These are phyloP conservation scores for Rhingia rostrata DNA, from an alignment of 2,888 invertebrate species.

Conservation along the genomic window DNA sequence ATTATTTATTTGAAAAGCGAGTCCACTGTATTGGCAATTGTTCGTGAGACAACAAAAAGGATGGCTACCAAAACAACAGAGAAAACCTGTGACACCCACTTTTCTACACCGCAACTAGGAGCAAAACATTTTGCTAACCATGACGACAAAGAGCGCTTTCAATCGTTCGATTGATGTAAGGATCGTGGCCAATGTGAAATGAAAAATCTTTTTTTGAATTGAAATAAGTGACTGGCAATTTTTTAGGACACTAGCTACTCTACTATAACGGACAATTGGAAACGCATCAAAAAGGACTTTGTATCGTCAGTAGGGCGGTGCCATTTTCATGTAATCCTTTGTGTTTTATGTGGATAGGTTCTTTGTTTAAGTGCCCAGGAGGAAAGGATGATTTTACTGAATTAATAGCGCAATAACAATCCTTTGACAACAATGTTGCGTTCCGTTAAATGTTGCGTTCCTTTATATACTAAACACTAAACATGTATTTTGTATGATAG, in stretches of 20 bases:
- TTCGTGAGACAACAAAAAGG: constrained; percentile 60
- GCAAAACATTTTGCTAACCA: constrained; percentile 22
- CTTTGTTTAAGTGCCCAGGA: constrained; percentile 42
- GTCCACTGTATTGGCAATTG: constrained; percentile 39
- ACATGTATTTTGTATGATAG: no score
- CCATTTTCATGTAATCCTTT: constrained; percentile 2
- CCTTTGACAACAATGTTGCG: neutral
- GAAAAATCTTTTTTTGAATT: constrained; percentile 59
- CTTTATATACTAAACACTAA: no score
- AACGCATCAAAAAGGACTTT: constrained; percentile 48
- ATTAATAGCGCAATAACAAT: constrained; percentile 23
- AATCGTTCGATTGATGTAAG: neutral
- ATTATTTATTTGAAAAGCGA: constrained; percentile 67
- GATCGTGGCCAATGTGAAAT: constrained; percentile 37
- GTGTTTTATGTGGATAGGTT: constrained; percentile 23
- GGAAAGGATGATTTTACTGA: neutral
- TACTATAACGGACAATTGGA: constrained; percentile 38
- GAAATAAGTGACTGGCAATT: constrained; percentile 55
- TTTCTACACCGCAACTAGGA: constrained; percentile 1
- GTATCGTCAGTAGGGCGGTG: constrained; percentile 47
- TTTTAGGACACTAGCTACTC: constrained; percentile 9
- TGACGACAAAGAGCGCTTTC: neutral
- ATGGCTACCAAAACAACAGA: constrained; percentile 22
- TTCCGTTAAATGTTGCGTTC: no score
- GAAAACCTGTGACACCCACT: constrained; percentile 39